Evolutionary conservation across 2,113 vertebrate genomes (phyloP).

Genomic region (Triplophysa rosa): DNA sequence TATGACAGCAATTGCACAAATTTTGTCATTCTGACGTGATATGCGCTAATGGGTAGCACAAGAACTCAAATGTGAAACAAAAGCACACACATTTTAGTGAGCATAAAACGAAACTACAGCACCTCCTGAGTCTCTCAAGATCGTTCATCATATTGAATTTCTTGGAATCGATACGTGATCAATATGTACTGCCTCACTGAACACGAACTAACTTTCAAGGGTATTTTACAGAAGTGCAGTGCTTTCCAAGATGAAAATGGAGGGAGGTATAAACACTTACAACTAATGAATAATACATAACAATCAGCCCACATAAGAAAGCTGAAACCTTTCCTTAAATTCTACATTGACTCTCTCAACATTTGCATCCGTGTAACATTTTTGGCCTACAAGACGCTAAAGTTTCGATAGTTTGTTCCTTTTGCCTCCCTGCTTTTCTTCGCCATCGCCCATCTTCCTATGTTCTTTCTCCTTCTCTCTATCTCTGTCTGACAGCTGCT

Average conservation of each 20-base stretch:
- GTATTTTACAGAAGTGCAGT: background rate
- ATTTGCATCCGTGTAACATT: background rate
- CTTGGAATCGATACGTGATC: constrained; percentile 30
- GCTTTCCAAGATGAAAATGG: background rate
- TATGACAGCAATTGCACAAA: constrained; percentile 32
- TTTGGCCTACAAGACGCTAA: constrained; percentile 2
- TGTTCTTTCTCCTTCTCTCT: constrained; percentile 16
- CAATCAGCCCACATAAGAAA: background rate
- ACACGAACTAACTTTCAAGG: background rate
- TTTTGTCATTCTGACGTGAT: constrained; percentile 33
- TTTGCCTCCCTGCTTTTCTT: constrained; percentile 38
- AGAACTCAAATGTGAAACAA: background rate
- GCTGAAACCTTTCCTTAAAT: background rate
- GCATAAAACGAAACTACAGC: background rate
- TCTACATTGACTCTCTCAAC: background rate
- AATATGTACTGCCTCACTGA: constrained; percentile 39
- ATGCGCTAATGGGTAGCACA: constrained; percentile 4
- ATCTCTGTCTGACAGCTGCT: constrained; percentile 14
- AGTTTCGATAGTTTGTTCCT: constrained; percentile 36
- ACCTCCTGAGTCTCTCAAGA: background rate
- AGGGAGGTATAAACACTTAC: background rate
- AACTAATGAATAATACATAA: background rate
- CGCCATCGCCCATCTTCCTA: constrained; percentile 14
- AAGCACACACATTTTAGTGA: constrained; percentile 19
- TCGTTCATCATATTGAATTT: constrained; percentile 21